Conservation (phyloP, 2,888 invertebrate genomes). For the Amblyjoppa fuscipennis region DNA sequence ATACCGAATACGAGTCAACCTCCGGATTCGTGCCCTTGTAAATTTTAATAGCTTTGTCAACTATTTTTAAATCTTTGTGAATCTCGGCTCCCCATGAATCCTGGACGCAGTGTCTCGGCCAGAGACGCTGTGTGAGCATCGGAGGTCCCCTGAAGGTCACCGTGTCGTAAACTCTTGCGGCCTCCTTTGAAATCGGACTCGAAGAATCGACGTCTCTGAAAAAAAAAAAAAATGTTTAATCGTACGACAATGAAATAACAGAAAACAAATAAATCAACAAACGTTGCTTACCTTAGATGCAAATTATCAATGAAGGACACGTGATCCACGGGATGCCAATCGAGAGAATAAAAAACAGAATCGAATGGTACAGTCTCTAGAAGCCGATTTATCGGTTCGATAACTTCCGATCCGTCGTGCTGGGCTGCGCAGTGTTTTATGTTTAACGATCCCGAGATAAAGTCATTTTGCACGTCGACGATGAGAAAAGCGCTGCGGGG, state of each 20-base stretch:
- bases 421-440: constrained; percentile 97
- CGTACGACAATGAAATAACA: background rate
- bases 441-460: constrained; percentile 97
- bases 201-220: constrained; percentile 81
- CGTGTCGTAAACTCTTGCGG: constrained; percentile 94
- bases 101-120: constrained; percentile 99
- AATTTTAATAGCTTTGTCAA: constrained; percentile 92
- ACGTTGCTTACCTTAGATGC: constrained; percentile 81
- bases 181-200: constrained; percentile 86
- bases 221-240: background rate
- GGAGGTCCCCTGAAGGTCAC: constrained; percentile 97
- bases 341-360: constrained; percentile 96
- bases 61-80: constrained; percentile 94
- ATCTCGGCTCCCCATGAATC: constrained; percentile 98
- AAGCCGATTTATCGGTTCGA: constrained; percentile 95
- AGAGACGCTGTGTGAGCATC: constrained; percentile 94
- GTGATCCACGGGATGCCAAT: constrained; percentile 99
- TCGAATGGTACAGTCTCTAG: constrained; percentile 94
- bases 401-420: constrained; percentile 95
- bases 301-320: constrained; percentile 98
- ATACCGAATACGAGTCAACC: constrained; percentile 98
- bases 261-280: constrained; percentile 11
- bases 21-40: constrained; percentile 97
- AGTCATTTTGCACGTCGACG: constrained; percentile 99
- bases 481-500: constrained; percentile 96